Conservation (phyloP, 1,140 invertebrate species). For the Melanaphis sacchari region DNA sequence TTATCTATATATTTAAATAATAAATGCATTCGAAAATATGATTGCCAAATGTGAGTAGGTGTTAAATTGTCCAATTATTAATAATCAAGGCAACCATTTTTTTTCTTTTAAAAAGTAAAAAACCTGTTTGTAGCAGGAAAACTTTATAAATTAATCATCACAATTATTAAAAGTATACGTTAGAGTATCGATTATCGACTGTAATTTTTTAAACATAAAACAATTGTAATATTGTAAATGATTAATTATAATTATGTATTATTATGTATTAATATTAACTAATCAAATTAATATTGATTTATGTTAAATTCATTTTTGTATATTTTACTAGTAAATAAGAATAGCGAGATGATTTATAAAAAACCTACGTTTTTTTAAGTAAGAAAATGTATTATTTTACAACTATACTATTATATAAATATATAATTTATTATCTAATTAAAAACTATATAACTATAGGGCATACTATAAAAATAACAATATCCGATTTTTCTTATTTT, state of each 20-base stretch:
- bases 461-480: no score
- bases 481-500: not conserved
- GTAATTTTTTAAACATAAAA: no score
- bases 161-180: not conserved
- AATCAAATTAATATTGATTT: no score
- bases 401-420: no score
- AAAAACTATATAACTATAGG: no score
- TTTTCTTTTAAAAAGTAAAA: not conserved
- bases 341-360: no score
- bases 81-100: not conserved
- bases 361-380: no score
- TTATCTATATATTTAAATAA: not conserved
- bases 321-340: no score
- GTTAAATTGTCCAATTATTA: not conserved
- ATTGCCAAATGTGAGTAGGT: not conserved
- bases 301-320: no score
- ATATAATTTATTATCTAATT: no score
- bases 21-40: not conserved
- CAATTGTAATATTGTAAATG: no score
- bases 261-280: not conserved
- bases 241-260: not conserved
- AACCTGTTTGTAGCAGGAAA: not conserved
- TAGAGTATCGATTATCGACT: not conserved
- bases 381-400: no score
- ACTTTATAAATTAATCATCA: not conserved